phyloP scores from a whole-genome alignment of 2,888 invertebrate species.

The Stomorhina lunata region DNA sequence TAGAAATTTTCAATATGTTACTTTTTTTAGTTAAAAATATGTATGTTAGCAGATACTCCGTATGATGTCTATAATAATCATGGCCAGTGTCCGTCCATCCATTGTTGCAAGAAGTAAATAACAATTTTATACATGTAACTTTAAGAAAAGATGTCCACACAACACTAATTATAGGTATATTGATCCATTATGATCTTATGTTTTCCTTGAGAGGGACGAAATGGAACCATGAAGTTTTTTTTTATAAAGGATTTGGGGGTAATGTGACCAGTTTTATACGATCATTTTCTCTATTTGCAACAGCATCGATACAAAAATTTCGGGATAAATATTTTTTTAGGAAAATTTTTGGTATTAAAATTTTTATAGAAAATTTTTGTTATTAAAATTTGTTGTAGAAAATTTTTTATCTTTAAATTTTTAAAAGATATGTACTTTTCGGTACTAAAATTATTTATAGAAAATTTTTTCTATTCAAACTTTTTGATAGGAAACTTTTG shows the following conservation, averaged over 20 bases:
- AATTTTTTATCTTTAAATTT: no score
- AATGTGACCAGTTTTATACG: conserved; percentile 24
- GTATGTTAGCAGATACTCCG: not conserved
- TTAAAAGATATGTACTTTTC: no score
- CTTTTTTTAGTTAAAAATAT: not conserved
- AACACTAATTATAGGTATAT: conserved; percentile 66
- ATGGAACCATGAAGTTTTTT: not conserved
- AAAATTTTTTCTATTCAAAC: no score
- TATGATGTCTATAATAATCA: not conserved
- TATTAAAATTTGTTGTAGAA: no score
- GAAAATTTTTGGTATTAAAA: no score
- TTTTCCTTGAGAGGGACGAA: not conserved
- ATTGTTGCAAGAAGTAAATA: conserved; percentile 60
- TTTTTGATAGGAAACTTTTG: no score
- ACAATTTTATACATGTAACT: conserved; percentile 68
- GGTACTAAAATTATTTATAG: no score
- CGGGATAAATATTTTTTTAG: no score
- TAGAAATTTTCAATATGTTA: not conserved
- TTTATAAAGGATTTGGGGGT: not conserved
- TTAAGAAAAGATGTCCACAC: conserved; percentile 68
- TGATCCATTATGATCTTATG: conserved; percentile 5
- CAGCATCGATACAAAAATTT: no score
- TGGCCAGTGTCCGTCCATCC: conserved; percentile 21
- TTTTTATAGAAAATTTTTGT: no score
- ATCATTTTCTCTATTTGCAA: no score